A percentile compares a stretch with the other conserved stretches of the same genome.
These are phyloP conservation scores for Toxonevra muliebris DNA, from an alignment of 2,888 invertebrate species.

Conservation along the genomic window DNA sequence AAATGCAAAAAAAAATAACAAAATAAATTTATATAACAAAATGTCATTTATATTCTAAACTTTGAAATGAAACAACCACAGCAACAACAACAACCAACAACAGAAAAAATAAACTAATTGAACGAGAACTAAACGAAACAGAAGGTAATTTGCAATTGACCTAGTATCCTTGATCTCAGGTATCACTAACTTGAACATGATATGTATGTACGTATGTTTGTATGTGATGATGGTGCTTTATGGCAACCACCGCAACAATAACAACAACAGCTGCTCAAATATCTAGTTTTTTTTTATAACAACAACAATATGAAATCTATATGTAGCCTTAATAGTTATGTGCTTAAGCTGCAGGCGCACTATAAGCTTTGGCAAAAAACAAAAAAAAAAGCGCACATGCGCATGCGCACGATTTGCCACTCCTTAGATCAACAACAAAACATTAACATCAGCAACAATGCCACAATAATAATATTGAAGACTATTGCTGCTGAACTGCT, in stretches of 20 bases:
- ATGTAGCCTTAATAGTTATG: neutral
- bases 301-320: constrained; percentile 1
- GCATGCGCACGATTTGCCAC: constrained; percentile 3
- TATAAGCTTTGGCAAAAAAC: neutral
- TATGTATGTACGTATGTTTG: neutral
- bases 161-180: constrained; percentile 29
- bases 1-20: too few relatives aligned
- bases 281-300: constrained; percentile 19
- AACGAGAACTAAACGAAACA: too few relatives aligned
- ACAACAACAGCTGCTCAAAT: constrained; percentile 25
- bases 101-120: neutral
- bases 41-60: too few relatives aligned
- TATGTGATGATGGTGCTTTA: neutral
- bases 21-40: too few relatives aligned
- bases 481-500: constrained; percentile 1
- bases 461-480: neutral
- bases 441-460: neutral
- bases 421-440: constrained; percentile 1
- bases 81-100: constrained; percentile 2
- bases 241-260: constrained; percentile 7
- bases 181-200: constrained; percentile 2
- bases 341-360: constrained; percentile 4
- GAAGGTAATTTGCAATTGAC: constrained; percentile 20
- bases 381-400: neutral
- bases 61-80: neutral